Evolutionary conservation across 2,797 vertebrate genomes (phyloP).

Genomic region (Oreortyx pictus): DNA sequence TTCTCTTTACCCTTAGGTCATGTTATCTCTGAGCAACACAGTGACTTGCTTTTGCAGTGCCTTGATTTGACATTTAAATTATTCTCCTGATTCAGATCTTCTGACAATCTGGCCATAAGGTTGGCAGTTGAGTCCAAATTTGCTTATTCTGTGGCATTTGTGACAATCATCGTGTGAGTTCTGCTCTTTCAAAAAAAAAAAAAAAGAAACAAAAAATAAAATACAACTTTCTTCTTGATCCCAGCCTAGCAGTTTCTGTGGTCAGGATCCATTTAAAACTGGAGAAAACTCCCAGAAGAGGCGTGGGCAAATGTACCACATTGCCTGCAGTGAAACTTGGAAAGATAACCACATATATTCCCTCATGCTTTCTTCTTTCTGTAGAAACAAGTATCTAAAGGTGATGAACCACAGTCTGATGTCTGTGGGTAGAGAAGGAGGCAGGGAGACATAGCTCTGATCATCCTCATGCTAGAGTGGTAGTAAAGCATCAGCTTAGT

Average conservation of each 20-base stretch:
- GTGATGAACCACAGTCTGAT: constrained; percentile 49
- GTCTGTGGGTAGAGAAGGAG: constrained; percentile 23
- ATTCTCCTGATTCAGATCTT: constrained; percentile 58
- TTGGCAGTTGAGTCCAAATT: constrained; percentile 60
- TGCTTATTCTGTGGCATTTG: constrained; percentile 62
- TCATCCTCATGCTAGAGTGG: not conserved
- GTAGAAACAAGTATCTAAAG: constrained; percentile 44
- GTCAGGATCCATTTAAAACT: constrained; percentile 44
- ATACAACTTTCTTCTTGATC: constrained; percentile 43
- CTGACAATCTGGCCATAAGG: constrained; percentile 61
- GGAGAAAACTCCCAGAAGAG: constrained; percentile 32
- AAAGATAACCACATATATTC: constrained; percentile 45
- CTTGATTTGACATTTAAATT: constrained; percentile 72
- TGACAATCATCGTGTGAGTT: constrained; percentile 32
- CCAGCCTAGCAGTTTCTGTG: constrained; percentile 8
- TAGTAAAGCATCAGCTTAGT: not conserved
- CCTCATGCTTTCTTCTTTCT: constrained; percentile 41
- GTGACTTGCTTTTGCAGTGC: constrained; percentile 35
- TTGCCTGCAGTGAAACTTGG: constrained; percentile 21
- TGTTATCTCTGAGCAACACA: constrained; percentile 4
- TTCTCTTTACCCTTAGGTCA: constrained; percentile 47
- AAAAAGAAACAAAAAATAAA: not conserved
- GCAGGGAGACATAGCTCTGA: not conserved
- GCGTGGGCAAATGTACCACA: not conserved
- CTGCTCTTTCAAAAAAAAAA: constrained; percentile 38